Evolutionary conservation across 2,797 vertebrate genomes (phyloP).

Genomic region (Tragelaphus eurycerus): DNA sequence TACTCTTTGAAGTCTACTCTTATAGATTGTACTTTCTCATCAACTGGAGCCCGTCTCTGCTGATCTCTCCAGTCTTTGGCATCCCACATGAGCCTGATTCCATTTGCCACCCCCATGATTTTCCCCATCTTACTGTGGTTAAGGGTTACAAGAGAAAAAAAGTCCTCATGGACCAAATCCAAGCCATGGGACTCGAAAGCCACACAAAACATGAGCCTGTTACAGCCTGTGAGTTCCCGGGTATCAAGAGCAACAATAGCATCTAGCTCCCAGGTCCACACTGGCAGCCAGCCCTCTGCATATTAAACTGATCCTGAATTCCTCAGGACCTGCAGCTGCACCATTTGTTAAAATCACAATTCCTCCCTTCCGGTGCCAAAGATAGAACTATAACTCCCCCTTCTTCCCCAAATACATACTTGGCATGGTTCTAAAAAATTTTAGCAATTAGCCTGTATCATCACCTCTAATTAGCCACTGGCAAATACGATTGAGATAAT

Average conservation of each 20-base stretch:
- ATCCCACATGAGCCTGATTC: neutral
- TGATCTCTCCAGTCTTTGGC: neutral
- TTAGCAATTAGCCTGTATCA: constrained; percentile 66
- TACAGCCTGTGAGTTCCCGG: neutral
- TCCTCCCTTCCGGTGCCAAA: constrained; percentile 27
- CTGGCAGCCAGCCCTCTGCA: neutral
- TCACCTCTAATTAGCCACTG: constrained; percentile 73
- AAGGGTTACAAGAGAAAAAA: neutral
- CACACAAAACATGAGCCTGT: neutral
- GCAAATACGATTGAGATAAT: constrained; percentile 69
- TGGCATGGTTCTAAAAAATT: constrained; percentile 52
- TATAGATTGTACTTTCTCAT: neutral
- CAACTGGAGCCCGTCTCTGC: neutral
- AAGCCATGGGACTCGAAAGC: neutral
- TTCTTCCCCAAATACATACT: constrained; percentile 59
- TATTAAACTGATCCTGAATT: neutral
- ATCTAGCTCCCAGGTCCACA: neutral
- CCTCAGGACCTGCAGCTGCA: neutral
- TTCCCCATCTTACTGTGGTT: neutral
- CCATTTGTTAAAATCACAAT: constrained; percentile 23
- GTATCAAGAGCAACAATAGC: neutral
- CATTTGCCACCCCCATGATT: neutral
- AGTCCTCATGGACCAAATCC: neutral
- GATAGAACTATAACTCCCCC: constrained; percentile 16
- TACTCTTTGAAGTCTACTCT: neutral